A percentile compares a stretch with the other conserved stretches of the same genome.
These are phyloP conservation scores for Prunella fulvescens DNA, from an alignment of 2,113 vertebrate species.

Conservation along the genomic window DNA sequence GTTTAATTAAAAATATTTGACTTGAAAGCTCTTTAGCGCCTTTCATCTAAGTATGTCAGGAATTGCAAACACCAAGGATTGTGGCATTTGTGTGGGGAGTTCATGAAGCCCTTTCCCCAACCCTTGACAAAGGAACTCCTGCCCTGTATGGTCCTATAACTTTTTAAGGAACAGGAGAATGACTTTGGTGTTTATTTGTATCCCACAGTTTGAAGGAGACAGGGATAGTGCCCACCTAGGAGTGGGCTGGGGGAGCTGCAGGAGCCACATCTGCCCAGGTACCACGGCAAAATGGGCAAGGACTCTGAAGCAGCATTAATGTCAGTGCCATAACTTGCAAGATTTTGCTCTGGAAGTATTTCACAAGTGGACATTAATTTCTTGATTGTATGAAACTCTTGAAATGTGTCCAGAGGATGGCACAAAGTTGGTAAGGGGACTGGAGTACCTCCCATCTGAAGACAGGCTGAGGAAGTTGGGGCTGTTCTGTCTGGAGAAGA, in stretches of 20 bases:
- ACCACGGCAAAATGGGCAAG: not conserved
- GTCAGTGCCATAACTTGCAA: not conserved
- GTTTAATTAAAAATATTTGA: constrained; percentile 62
- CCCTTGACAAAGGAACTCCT: not conserved
- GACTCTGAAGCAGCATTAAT: not conserved
- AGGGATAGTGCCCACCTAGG: rapidly evolving
- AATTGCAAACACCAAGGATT: not conserved
- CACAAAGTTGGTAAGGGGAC: not conserved
- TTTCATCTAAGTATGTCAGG: constrained; percentile 44
- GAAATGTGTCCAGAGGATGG: not conserved
- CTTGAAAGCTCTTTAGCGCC: constrained; percentile 49
- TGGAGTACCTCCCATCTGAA: not conserved
- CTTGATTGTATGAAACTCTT: not conserved
- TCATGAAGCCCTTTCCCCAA: not conserved
- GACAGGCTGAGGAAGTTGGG: not conserved
- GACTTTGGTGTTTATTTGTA: not conserved
- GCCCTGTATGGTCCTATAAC: rapidly evolving
- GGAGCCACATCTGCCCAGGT: not conserved
- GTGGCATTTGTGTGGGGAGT: not conserved
- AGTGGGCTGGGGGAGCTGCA: not conserved
- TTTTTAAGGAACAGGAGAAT: not conserved
- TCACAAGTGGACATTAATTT: not conserved
- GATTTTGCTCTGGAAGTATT: not conserved
- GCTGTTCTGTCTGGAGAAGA: not conserved
- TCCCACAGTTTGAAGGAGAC: not conserved